Percentiles rank a stretch among this genome's conserved stretches.
Conservation (phyloP, 1,140 invertebrate genomes). For the Thaumetopoea pityocampa region DNA sequence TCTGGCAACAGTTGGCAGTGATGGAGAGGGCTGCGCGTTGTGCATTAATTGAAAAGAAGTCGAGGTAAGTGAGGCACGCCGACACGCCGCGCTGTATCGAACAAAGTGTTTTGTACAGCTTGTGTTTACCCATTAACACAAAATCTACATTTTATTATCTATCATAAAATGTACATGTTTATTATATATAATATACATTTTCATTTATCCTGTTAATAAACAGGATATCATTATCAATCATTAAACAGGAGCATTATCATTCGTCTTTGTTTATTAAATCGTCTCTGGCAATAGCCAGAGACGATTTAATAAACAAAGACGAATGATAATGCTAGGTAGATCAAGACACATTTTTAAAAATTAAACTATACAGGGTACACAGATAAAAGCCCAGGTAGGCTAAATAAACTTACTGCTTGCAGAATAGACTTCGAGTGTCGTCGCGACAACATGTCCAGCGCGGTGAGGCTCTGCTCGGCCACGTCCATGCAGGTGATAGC, state of each 20-base stretch:
- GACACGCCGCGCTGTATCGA: slow-evolving; percentile 90
- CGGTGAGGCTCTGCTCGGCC: slow-evolving; percentile 97
- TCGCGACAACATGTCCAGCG: slow-evolving; percentile 96
- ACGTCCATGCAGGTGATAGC: slow-evolving; percentile 99
- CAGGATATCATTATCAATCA: too few species aligned
- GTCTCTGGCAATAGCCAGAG: too few species aligned
- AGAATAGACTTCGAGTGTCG: slow-evolving; percentile 97
- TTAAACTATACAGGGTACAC: too few species aligned
- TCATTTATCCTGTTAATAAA: too few species aligned
- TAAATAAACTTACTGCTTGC: slow-evolving; percentile 84
- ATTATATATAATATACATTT: too few species aligned
- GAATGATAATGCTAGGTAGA: too few species aligned
- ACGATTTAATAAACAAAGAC: too few species aligned
- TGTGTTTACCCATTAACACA: neutral
- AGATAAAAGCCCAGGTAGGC: too few species aligned
- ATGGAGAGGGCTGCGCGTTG: slow-evolving; percentile 96
- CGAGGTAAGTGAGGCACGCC: slow-evolving; percentile 96
- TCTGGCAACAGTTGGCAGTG: slow-evolving; percentile 97
- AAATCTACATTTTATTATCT: neutral
- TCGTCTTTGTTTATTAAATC: too few species aligned
- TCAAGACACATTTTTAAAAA: too few species aligned
- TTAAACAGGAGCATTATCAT: too few species aligned
- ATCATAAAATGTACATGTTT: too few species aligned
- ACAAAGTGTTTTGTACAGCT: neutral
- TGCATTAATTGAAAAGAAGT: slow-evolving; percentile 98